Evolutionary conservation across 2,888 invertebrate species (phyloP), one percentile per base, ranked within the genome.

Genomic region (Salticus scenicus): DNA sequence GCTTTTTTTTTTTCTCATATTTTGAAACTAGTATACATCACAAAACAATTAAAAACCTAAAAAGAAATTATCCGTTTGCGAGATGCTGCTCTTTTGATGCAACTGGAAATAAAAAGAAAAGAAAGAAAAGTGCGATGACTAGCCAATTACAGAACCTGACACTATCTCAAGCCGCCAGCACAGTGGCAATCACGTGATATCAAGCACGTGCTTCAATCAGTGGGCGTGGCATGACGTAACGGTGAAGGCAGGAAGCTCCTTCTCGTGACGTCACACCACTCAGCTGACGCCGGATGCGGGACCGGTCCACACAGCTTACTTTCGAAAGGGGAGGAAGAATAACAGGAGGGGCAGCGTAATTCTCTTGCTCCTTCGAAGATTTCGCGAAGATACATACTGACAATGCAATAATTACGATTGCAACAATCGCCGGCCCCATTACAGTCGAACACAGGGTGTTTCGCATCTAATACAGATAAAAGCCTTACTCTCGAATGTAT

Each of bases 231-330:
- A 66, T 85, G 85, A 85, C 85, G 85, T 85, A 69, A 79, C 70
- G 79, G 83, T 33, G 51, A 33, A 66, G 77, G 77, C 57, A 77
- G 77, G 57, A 57, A 77, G 76, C 77, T 72, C 83, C 77, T 73
- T 69, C 77, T 73, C 76, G 73, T 84, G 77, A 84, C 83, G 83
- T 84, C 83, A 84, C 71, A 72, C 51, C 71, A 84, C 83, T 84
- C 83, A 84, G 83, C 83, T 84, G 83, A 84, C 83, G 83, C 77
- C 83, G 83, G 83, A 84, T 84, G 77, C 71, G 30, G 67, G 75
- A 72, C 71, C 76, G 72, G 82, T 64, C 82, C 63, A 64, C 67
- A 66, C 77, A 57, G 72, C 57, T 47, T 51, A 47, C 47, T n/a
- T n/a, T 14, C n/a, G 24, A 12, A 17, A 67, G 75, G 72, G 72